Conservation (phyloP, 2,888 invertebrate species). For the Dysmachus trigonus region DNA sequence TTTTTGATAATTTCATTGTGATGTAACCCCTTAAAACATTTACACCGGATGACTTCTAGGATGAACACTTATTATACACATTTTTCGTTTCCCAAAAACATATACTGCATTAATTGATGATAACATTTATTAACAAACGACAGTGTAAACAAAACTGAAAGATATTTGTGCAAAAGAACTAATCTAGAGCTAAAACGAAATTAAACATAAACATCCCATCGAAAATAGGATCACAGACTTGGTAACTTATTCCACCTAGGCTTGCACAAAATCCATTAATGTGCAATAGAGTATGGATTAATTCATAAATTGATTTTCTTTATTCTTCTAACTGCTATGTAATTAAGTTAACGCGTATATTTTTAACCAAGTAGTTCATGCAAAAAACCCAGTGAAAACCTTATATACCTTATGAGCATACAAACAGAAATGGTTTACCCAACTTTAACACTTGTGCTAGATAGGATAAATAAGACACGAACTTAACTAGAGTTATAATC, state of each 20-base stretch:
- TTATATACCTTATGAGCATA: not conserved
- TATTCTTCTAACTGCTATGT: not conserved
- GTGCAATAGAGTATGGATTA: conserved; percentile 10
- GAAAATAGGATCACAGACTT: conserved; percentile 51
- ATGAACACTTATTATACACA: not conserved
- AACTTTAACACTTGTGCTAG: not conserved
- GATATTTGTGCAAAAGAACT: not conserved
- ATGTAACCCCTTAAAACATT: too few relatives aligned
- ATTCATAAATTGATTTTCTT: not conserved
- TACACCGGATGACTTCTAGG: too few relatives aligned
- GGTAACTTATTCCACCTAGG: conserved; percentile 52
- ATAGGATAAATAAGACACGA: not conserved
- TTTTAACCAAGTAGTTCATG: not conserved
- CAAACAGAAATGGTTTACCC: not conserved
- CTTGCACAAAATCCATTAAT: conserved; percentile 40
- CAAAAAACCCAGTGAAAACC: not conserved
- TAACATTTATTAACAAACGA: not conserved
- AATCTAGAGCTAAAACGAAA: not conserved
- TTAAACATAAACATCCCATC: conserved; percentile 37
- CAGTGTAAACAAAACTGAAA: not conserved
- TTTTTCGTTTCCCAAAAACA: not conserved
- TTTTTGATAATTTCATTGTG: too few relatives aligned
- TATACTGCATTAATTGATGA: not conserved
- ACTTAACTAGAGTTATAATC: not conserved
- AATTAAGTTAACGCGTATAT: conserved; percentile 6